Conservation (phyloP, 1,140 invertebrate species). For the Megalopta genalis region DNA sequence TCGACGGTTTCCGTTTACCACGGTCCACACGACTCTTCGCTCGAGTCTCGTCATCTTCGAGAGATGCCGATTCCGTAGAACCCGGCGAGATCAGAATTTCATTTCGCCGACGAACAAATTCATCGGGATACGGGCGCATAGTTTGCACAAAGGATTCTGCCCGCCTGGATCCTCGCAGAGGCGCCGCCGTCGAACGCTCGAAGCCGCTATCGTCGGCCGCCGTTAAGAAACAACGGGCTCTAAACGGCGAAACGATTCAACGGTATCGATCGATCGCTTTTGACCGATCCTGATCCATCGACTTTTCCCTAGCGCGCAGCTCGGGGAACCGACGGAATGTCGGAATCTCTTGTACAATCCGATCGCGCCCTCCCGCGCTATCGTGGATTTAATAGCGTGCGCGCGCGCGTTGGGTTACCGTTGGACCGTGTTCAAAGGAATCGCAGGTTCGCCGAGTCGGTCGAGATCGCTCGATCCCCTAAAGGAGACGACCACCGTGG, state of each 20-base stretch:
- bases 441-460: no score
- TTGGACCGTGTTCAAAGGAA: no score
- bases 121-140: slow-evolving; percentile 24
- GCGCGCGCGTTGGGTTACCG: no score
- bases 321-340: no score
- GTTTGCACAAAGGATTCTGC: slow-evolving; percentile 13
- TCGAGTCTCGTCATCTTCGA: not conserved
- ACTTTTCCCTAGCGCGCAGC: no score
- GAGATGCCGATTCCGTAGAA: not conserved
- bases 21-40: not conserved
- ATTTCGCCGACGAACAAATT: slow-evolving; percentile 17
- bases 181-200: not conserved
- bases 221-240: not conserved
- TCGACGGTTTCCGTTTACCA: not conserved
- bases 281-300: no score
- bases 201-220: not conserved
- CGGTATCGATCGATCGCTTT: not conserved
- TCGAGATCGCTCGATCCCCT: no score
- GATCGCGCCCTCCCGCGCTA: no score
- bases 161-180: not conserved
- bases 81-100: not conserved
- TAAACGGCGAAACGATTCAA: not conserved
- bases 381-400: no score
- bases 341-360: no score
- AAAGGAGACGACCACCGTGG: no score